A percentile compares a stretch with the other conserved stretches of the same genome.
phyloP scores from a whole-genome alignment of 2,113 vertebrate genomes.

The Ardeotis arabs region DNA sequence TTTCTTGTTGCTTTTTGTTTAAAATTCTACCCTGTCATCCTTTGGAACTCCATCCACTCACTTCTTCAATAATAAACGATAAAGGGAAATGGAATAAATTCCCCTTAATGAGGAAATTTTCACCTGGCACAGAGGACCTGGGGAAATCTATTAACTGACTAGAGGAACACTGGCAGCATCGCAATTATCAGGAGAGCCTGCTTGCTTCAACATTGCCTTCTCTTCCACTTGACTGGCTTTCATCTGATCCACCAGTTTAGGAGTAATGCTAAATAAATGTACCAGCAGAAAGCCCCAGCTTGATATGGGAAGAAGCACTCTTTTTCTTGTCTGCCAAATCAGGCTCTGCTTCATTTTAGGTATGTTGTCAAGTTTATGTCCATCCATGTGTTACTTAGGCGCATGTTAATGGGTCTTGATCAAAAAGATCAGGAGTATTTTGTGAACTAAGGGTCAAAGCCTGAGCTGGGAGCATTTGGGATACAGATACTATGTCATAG shows the following conservation, averaged over 20 bases:
- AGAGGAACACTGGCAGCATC: constrained; percentile 18
- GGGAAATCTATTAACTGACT: constrained; percentile 69
- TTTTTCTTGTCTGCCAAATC: background rate
- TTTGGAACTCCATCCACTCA: constrained; percentile 60
- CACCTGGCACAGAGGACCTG: constrained; percentile 68
- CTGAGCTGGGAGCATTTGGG: background rate
- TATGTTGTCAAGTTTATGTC: background rate
- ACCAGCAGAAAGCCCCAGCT: constrained; percentile 30
- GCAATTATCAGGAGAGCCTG: constrained; percentile 49
- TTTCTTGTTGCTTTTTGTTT: constrained; percentile 57
- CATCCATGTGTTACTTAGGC: background rate
- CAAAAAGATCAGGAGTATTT: background rate
- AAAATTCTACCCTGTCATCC: constrained; percentile 65
- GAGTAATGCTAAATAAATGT: constrained; percentile 47
- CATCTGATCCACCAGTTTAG: constrained; percentile 52
- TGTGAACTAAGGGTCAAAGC: background rate
- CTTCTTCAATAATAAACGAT: constrained; percentile 69
- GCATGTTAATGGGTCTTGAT: background rate
- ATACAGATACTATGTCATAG: too few species aligned
- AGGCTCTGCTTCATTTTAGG: background rate
- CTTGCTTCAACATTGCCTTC: background rate
- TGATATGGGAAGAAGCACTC: background rate
- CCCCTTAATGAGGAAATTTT: constrained; percentile 77
- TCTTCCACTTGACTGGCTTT: constrained; percentile 67
- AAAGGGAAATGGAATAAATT: constrained; percentile 77